Conservation (phyloP, 2,888 invertebrate species). For the Apamea sordens region DNA sequence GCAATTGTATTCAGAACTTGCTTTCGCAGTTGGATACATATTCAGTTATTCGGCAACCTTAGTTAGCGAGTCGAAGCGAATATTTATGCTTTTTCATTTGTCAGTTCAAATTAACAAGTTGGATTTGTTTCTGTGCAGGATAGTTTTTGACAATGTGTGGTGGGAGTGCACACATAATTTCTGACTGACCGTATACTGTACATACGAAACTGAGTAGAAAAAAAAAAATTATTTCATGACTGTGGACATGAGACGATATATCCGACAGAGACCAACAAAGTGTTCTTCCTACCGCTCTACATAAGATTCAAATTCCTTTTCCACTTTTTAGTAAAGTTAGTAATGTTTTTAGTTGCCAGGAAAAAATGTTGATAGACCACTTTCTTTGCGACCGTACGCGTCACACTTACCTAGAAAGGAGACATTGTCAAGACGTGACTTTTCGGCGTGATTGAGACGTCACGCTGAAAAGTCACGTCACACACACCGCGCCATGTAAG, state of each 20-base stretch:
- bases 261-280: not conserved
- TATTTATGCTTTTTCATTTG: conserved; percentile 59
- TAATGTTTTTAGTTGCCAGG: not conserved
- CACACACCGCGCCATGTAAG: not conserved
- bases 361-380: not conserved
- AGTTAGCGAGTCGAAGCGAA: conserved; percentile 59
- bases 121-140: conserved; percentile 23
- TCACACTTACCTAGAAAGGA: not conserved
- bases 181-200: not conserved
- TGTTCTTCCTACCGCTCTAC: not conserved
- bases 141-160: conserved; percentile 29
- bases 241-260: not conserved
- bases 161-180: conserved; percentile 9
- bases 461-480: no score
- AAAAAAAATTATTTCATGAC: conserved; percentile 8
- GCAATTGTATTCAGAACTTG: conserved; percentile 63
- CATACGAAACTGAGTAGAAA: not conserved
- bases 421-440: not conserved
- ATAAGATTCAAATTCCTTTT: not conserved
- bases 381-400: not conserved
- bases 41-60: conserved; percentile 63
- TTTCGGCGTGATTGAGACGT: not conserved
- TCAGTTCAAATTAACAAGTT: conserved; percentile 45
- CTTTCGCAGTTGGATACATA: conserved; percentile 60
- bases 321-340: not conserved